A percentile compares a stretch with the other conserved stretches of the same genome.
Evolutionary conservation across 2,888 invertebrate species (phyloP).

Genomic region (Xestobium rufovillosum): DNA sequence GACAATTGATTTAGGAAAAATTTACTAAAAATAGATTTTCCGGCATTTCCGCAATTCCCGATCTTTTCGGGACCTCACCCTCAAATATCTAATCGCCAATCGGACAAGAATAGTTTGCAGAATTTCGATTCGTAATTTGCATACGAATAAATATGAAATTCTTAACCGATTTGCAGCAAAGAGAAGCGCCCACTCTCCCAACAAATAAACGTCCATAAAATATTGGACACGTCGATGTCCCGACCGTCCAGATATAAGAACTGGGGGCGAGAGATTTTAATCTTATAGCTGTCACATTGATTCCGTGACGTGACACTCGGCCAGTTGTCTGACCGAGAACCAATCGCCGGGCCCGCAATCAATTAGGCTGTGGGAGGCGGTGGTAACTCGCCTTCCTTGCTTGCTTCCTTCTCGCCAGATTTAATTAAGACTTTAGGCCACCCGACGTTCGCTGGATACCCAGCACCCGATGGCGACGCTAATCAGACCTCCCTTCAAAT

Average conservation of each 20-base stretch:
- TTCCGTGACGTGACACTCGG: constrained; percentile 27
- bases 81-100: too few species aligned
- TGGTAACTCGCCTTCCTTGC: constrained; percentile 33
- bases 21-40: too few species aligned
- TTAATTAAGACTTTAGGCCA: constrained; percentile 39
- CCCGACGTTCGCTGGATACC: constrained; percentile 29
- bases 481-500: constrained; percentile 27
- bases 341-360: constrained; percentile 36
- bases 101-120: too few species aligned
- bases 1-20: too few species aligned
- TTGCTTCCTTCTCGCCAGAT: constrained; percentile 32
- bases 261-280: constrained; percentile 35
- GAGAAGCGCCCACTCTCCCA: too few species aligned
- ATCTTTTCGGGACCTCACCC: too few species aligned
- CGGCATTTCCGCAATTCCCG: too few species aligned
- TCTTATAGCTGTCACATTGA: constrained; percentile 38
- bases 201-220: constrained; percentile 36
- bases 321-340: constrained; percentile 25
- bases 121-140: too few species aligned
- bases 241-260: constrained; percentile 30
- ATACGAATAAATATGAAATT: too few species aligned
- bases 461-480: constrained; percentile 35
- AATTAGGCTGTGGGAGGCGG: constrained; percentile 34
- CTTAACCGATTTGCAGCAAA: too few species aligned
- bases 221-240: constrained; percentile 30